Conservation (phyloP, 1,140 invertebrate genomes). For the Harpegnathos saltator region DNA sequence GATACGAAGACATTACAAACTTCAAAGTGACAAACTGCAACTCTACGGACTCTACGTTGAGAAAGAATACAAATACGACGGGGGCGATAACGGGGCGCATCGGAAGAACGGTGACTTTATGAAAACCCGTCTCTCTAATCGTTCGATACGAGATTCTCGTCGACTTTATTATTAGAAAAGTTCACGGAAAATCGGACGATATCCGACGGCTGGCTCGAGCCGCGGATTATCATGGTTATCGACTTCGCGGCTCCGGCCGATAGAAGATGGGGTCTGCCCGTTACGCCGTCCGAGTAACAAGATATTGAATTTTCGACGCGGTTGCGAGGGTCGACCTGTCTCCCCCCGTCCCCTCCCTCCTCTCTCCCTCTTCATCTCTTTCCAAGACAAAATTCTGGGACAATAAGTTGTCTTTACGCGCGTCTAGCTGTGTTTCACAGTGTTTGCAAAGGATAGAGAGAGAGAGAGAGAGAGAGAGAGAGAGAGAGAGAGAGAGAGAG, state of each 20-base stretch:
- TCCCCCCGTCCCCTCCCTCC: too few species aligned
- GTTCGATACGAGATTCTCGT: constrained; percentile 12
- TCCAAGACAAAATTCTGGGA: constrained; percentile 58
- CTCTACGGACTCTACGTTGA: background rate
- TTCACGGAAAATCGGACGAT: constrained; percentile 1
- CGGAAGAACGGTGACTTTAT: constrained; percentile 27
- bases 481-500: background rate
- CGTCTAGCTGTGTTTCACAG: constrained; percentile 61
- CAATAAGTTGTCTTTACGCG: constrained; percentile 73
- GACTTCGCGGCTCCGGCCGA: constrained; percentile 62
- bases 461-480: background rate
- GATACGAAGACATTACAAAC: constrained; percentile 25
- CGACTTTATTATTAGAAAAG: constrained; percentile 65
- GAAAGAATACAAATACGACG: constrained; percentile 22
- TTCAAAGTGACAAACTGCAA: constrained; percentile 10
- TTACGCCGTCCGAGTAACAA: constrained; percentile 69
- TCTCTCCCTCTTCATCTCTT: background rate
- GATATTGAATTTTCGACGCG: constrained; percentile 72
- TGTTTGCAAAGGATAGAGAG: constrained; percentile 31
- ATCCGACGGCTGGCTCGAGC: constrained; percentile 5
- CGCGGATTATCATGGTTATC: constrained; percentile 45
- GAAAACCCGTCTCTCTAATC: constrained; percentile 45
- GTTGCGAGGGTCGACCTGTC: constrained; percentile 55
- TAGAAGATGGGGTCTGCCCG: constrained; percentile 55
- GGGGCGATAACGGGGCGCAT: background rate